phyloP scores from a whole-genome alignment of 2,113 vertebrate genomes.

The Meleagris gallopavo region DNA sequence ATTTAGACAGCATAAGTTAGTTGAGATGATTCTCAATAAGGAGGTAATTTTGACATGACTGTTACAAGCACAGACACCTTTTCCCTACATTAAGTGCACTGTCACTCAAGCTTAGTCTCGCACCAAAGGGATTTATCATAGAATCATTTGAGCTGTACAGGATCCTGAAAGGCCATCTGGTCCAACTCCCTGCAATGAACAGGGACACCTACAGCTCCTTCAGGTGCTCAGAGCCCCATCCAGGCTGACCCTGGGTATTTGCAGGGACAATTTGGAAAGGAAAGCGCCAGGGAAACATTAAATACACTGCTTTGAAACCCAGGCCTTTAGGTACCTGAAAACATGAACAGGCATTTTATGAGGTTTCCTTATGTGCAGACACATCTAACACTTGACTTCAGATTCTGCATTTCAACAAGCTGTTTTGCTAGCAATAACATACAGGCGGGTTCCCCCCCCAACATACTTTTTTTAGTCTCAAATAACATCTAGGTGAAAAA shows the following conservation, averaged over 20 bases:
- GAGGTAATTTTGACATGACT: conserved; percentile 36
- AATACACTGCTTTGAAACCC: neutral
- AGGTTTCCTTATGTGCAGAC: neutral
- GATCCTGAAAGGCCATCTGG: too few relatives aligned
- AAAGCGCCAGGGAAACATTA: neutral
- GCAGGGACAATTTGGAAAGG: neutral
- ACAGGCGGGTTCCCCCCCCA: neutral
- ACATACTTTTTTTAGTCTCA: neutral
- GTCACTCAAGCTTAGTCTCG: neutral
- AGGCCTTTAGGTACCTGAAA: conserved; percentile 18
- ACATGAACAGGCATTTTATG: conserved; percentile 10
- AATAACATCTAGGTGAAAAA: conserved; percentile 16
- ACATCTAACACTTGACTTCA: conserved; percentile 9
- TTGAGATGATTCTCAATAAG: conserved; percentile 47
- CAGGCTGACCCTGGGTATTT: too few relatives aligned
- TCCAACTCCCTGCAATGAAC: too few relatives aligned
- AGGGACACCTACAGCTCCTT: too few relatives aligned
- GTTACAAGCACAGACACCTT: conserved; percentile 21
- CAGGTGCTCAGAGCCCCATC: too few relatives aligned
- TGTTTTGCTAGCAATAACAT: neutral
- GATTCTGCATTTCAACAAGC: conserved; percentile 37
- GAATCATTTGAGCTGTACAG: too few relatives aligned
- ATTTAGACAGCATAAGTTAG: conserved; percentile 60
- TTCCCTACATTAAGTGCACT: neutral
- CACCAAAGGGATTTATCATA: neutral